phyloP scores from a whole-genome alignment of 2,888 invertebrate genomes.

The Pomacea canaliculata region DNA sequence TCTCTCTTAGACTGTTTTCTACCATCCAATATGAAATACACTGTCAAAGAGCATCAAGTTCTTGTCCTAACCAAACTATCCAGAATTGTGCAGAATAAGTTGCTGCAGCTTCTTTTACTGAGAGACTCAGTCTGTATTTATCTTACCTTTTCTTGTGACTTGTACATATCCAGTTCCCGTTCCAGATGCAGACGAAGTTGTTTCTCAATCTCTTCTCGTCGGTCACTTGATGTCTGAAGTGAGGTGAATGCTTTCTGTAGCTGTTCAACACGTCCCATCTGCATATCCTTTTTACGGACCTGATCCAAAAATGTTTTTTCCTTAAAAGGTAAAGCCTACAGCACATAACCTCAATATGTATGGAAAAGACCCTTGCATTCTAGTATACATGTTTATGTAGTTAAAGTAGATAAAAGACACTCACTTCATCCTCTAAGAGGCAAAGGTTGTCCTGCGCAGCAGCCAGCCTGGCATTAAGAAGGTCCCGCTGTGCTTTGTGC shows the following conservation, averaged over 20 bases:
- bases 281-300: conserved; percentile 50
- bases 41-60: too few relatives aligned
- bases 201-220: conserved; percentile 87
- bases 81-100: too few relatives aligned
- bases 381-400: neutral
- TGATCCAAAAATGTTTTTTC: conserved; percentile 23
- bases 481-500: conserved; percentile 91
- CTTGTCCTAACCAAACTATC: too few relatives aligned
- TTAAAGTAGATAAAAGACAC: conserved; percentile 13
- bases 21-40: too few relatives aligned
- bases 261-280: conserved; percentile 85
- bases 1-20: too few relatives aligned
- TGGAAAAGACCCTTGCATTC: neutral
- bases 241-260: conserved; percentile 85
- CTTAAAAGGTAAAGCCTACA: neutral
- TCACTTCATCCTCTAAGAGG: conserved; percentile 88
- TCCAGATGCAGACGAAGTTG: conserved; percentile 87
- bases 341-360: neutral
- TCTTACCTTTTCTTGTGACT: conserved; percentile 47
- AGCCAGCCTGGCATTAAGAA: conserved; percentile 89
- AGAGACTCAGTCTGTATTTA: neutral
- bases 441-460: conserved; percentile 92
- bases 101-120: too few relatives aligned
- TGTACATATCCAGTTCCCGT: conserved; percentile 81
- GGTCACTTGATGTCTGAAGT: conserved; percentile 85